phyloP scores from a whole-genome alignment of 64 coral and sea anemone genomes.

The Montipora sp. region DNA sequence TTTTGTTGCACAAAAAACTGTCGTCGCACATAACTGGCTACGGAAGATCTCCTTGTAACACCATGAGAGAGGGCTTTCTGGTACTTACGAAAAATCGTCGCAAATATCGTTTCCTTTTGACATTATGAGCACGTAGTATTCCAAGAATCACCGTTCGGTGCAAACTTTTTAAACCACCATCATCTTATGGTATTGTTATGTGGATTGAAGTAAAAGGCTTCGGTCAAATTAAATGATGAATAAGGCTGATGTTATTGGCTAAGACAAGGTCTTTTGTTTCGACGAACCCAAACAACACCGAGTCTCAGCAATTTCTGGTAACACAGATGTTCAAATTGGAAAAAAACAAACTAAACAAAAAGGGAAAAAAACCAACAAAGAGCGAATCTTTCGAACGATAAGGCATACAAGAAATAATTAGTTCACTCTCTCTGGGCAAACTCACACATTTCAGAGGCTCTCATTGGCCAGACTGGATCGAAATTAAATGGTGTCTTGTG shows the following conservation, averaged over 20 bases:
- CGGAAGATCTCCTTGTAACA: neutral
- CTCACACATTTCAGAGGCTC: neutral
- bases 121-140: neutral
- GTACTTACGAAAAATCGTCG: conserved; percentile 37
- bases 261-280: too few species aligned
- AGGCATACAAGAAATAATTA: neutral
- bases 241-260: too few species aligned
- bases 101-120: neutral
- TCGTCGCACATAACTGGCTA: neutral
- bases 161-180: neutral
- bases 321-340: too few species aligned
- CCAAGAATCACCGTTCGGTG: neutral
- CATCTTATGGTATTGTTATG: neutral
- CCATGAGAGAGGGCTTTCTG: neutral
- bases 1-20: too few species aligned
- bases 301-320: too few species aligned
- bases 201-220: too few species aligned
- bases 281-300: too few species aligned
- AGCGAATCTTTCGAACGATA: too few species aligned
- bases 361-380: neutral
- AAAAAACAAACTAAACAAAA: too few species aligned
- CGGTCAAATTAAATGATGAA: too few species aligned
- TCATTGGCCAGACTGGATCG: neutral
- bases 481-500: too few species aligned
- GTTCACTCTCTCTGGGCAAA: neutral